Base-by-base conservation (phyloP, 1,140 invertebrate species). In the Macrocentrus cingulum region DNA sequence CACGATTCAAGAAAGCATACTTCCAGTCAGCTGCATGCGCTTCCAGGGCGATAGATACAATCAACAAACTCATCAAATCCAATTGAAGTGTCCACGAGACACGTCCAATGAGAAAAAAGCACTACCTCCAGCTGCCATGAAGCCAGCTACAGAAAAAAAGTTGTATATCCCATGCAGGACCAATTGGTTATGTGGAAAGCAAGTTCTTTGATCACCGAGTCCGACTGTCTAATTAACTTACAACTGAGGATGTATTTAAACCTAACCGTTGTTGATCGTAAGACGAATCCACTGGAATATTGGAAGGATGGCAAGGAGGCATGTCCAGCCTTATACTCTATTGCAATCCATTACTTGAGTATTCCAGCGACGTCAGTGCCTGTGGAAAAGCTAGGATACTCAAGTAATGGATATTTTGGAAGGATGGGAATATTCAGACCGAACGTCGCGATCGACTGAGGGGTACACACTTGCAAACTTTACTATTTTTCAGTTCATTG, bases 1-100 rank as follows among this genome's bases (percentile, higher is more conserved):
- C 65, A 1, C 44, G 68, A 4, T 70, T 70, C 37, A 70, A 66
- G 56, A 64, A 62, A 46, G n/a, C 66, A 8, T 60, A 67, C 55
- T 60, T 66, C 25, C n/a, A 44, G 44, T 63, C 62, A 0, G 22
- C 64, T 59, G 32, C 68, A 5, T 59, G 41, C n/a, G 58, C 66
- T 20, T 59, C 64, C 23, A 56, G 22, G 56, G 70, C 68, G 29
- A 65, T 71, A 59, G 45, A 16, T 3, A 50, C 36, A 63, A 41
- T 70, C 1, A 58, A 25, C 4, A 54, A 57, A 36, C 50, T 61
- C 18, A 62, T 69, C 1, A 58, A 58, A 22, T 6, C 11, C 13
- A 16, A 15, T n/a, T n/a, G 6, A 37, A 36, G 19, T 34, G 6
- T 49, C 15, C 46, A 25, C 6, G 3, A 22, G 16, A 11, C n/a